Evolutionary conservation across 2,797 vertebrate species (phyloP).

Genomic region (Peromyscus aztecus): DNA sequence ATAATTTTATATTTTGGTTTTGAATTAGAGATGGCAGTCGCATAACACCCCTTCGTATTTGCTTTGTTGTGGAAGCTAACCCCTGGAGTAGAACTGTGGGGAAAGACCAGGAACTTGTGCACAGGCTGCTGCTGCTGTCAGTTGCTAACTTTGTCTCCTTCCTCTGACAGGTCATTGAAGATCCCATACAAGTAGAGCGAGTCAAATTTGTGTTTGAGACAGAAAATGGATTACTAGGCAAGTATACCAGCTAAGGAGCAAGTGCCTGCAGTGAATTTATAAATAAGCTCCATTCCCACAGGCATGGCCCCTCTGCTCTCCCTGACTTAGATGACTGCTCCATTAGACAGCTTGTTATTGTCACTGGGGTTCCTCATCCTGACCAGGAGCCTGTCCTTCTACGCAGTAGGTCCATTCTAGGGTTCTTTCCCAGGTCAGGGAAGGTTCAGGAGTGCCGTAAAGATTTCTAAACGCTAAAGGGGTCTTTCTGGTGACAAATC

Average conservation of each 20-base stretch:
- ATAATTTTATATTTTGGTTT: background rate
- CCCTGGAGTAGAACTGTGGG: background rate
- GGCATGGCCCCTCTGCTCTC: background rate
- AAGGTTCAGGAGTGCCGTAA: background rate
- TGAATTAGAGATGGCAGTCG: background rate
- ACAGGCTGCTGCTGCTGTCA: background rate
- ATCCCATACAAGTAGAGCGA: slow-evolving; percentile 95
- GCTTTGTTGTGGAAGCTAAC: background rate
- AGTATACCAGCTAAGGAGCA: slow-evolving; percentile 76
- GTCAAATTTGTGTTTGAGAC: slow-evolving; percentile 99
- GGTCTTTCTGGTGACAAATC: background rate
- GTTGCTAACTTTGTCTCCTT: slow-evolving; percentile 22
- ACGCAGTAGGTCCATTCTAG: background rate
- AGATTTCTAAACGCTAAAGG: background rate
- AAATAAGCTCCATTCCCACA: background rate
- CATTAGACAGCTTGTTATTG: background rate
- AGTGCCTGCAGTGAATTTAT: fast-evolving
- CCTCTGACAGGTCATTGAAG: slow-evolving; percentile 93
- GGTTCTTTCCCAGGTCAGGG: background rate
- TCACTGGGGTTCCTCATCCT: background rate
- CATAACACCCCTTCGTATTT: background rate
- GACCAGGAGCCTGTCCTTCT: background rate
- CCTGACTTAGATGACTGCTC: background rate
- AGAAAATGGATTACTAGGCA: slow-evolving; percentile 97
- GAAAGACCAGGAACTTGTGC: background rate